Conservation (phyloP, 2,797 vertebrate species). For the Cossypha dichroa region DNA sequence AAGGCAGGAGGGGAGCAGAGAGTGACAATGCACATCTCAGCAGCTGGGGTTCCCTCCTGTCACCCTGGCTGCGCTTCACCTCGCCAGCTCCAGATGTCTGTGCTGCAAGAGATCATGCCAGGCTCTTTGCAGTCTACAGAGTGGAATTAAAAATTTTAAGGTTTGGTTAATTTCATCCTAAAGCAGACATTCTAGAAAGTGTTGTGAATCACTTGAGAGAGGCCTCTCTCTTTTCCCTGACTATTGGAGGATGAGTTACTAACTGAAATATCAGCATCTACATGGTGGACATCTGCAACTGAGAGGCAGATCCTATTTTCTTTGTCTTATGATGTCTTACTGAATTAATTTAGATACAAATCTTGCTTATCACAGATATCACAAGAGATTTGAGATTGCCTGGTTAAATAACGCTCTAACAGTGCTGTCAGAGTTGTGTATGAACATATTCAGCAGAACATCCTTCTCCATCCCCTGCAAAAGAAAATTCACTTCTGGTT, state of each 20-base stretch:
- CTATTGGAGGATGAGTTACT: background rate
- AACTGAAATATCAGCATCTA: background rate
- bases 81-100: background rate
- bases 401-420: background rate
- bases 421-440: background rate
- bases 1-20: background rate
- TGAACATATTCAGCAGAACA: background rate
- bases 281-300: background rate
- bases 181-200: background rate
- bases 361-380: background rate
- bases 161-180: background rate
- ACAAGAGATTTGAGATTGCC: background rate
- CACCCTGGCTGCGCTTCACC: background rate
- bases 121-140: background rate
- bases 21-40: rapidly evolving
- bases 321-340: rapidly evolving
- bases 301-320: background rate
- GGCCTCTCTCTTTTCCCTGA: background rate
- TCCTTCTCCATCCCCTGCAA: background rate
- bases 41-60: background rate
- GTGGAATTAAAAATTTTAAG: rapidly evolving
- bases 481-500: background rate
- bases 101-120: rapidly evolving
- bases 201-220: background rate
- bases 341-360: background rate